Evolutionary conservation across 2,113 vertebrate species (phyloP), one percentile per base, ranked within the genome.

Genomic region (Ascaphus truei): DNA sequence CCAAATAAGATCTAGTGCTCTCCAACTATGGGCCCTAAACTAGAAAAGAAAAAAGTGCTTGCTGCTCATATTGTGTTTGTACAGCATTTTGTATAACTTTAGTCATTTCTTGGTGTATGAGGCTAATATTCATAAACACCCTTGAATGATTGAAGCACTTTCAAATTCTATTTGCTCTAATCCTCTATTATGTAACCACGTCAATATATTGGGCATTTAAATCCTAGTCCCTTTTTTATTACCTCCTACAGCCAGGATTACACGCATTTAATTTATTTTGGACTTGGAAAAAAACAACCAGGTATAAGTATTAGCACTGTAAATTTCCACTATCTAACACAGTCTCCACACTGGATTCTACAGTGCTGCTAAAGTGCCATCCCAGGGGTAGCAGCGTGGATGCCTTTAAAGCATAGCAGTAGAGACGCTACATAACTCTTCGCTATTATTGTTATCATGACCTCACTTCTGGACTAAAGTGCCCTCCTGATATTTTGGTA

Each of bases 401-500:
- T 41, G 18, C n/a, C 26, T 22, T 30, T 18, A 43, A 30, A 18
- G 16, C 50, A 56, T 39, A 55, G 36, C 33, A 25, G 4, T 5
- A 20, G n/a, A n/a, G n/a, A n/a, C n/a, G n/a, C n/a, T n/a, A n/a
- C n/a, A 43, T 18, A 66, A 25, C 10, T n/a, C 48, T 36, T 23
- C 27, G 27, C 23, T 53, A 10, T 65, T 58, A 37, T 55, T 9
- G 43, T 15, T 9, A 22, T 11, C 23, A 31, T 55, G 36, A 66
- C 48, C 36, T 66, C 63, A 55, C 33, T 53, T n/a, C 11, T 43
- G 63, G 63, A 29, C 50, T 66, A 29, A 27, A 53, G 48, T 41
- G 62, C 48, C 31, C 62, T 37, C 4, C 62, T 39, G 62, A 67
- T 58, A 56, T 67, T 67, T 57, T 67, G 31, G 52, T 55, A 27